Percentiles rank a stretch among this genome's conserved stretches.
Conservation (phyloP, 2,888 invertebrate species). For the Habrosyne pyritoides region DNA sequence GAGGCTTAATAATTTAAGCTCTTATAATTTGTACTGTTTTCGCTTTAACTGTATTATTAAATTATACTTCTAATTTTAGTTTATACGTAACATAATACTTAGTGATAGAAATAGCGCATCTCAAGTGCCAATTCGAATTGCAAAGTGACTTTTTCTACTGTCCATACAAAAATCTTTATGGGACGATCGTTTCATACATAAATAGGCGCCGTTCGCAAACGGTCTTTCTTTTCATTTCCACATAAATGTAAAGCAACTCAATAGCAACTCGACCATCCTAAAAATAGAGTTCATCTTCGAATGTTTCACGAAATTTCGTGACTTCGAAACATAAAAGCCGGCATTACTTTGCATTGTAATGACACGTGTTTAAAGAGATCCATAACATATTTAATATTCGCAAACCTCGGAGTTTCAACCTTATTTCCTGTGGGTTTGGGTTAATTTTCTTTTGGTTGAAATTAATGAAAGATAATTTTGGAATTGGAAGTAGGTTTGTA, state of each 20-base stretch:
- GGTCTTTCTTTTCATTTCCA: conserved; percentile 19
- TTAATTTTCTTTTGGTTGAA: not conserved
- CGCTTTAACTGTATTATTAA: no score
- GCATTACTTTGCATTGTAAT: conserved; percentile 44
- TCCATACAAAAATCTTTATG: conserved; percentile 34
- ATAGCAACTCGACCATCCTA: not conserved
- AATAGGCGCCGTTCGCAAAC: conserved; percentile 27
- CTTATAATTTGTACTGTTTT: no score
- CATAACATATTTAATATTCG: conserved; percentile 30
- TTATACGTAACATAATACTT: not conserved
- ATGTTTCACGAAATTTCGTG: conserved; percentile 26
- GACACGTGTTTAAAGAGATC: conserved; percentile 41
- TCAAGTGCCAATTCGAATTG: conserved; percentile 1
- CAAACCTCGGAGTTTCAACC: conserved; percentile 8
- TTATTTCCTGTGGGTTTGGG: not conserved
- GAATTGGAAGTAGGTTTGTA: conserved; percentile 27
- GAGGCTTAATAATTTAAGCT: no score
- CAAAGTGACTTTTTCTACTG: conserved; percentile 24
- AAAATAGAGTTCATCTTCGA: conserved; percentile 21
- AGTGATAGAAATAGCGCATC: not conserved
- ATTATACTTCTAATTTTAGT: not conserved
- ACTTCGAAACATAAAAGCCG: conserved; percentile 39
- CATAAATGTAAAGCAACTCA: not conserved
- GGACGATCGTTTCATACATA: conserved; percentile 23
- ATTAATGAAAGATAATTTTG: conserved; percentile 20